Percentiles rank a stretch among this genome's conserved stretches.
These are phyloP conservation scores for Antedon mediterranea DNA, from an alignment of 53 echinoderm and acorn worm genomes.

Conservation along the genomic window DNA sequence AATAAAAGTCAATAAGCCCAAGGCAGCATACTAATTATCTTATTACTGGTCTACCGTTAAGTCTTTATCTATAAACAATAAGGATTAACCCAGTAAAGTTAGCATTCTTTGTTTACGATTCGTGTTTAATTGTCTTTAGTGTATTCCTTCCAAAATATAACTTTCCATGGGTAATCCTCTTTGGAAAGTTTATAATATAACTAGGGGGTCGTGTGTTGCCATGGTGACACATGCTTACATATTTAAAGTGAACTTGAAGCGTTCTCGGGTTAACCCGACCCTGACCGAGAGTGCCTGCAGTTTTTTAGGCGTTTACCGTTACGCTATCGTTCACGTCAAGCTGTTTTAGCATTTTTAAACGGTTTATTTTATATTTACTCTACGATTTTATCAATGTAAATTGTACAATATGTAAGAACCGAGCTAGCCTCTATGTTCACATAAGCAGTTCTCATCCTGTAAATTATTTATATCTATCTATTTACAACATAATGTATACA, in stretches of 20 bases:
- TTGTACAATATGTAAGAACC: no score
- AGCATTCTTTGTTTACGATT: not conserved
- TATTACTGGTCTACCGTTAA: not conserved
- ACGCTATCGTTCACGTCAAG: no score
- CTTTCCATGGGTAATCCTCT: not conserved
- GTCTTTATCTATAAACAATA: not conserved
- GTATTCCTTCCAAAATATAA: no score
- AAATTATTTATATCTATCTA: no score
- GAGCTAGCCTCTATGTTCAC: no score
- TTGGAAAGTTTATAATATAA: not conserved
- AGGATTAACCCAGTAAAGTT: not conserved
- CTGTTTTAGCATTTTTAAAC: no score
- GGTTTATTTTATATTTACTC: no score
- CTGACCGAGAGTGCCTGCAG: not conserved
- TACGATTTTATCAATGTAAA: no score
- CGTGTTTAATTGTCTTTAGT: no score
- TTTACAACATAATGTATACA: no score
- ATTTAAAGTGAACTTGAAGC: not conserved
- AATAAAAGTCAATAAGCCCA: not conserved
- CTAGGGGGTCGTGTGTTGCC: not conserved
- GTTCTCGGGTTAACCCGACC: not conserved
- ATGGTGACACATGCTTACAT: not conserved
- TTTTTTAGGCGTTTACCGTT: no score
- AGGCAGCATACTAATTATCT: not conserved
- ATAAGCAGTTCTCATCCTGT: no score